Base-by-base conservation (phyloP, 2,888 invertebrate species). In the Zygothrica quintamaculata region DNA sequence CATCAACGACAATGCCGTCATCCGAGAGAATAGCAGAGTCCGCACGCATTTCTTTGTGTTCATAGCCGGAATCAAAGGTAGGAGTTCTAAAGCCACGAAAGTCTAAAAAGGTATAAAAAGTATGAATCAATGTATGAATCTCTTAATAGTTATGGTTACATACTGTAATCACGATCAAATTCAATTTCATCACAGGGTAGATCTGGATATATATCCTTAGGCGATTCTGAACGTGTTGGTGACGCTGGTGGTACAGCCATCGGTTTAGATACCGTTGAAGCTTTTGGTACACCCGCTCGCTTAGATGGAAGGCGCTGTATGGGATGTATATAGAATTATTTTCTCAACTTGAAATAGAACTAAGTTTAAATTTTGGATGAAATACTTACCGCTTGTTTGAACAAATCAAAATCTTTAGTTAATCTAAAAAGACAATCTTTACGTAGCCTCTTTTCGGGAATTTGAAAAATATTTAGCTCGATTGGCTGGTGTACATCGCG, bases 331-430 rank as follows among this genome's bases (percentile, higher is more conserved):
- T 18, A 39, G 3, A 5, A 11, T 13, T 22, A 22, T 22, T 22
- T 22, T 5, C 18, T 3, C 18, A 22, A 3, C 5, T 22, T 0
- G 6, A 16, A 2, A 11, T 12, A 13, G 3, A 15, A 26, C 26
- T 6, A 29, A 29, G 4, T 26, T 26, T 29, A 5, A 5, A n/a
- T n/a, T 5, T 42, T 0, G 1, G 1, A 2, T 5, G 8, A 3
- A 16, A 36, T 46, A 70, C 86, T 87, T 77, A 90, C 90, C 61
- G 82, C 61, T 40, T 81, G 57, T 29, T 84, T 80, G n/a, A 74
- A 86, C 1, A 79, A 8, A 8, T 88, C 74, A 64, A 78, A 90
- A 2, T 90, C 77, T 0, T 46, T 33, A 8, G 65, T 22, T 0
- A 81, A 31, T 37, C 58, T 74, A n/a, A 84, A 81, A 0, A 39